Evolutionary conservation across 1,140 invertebrate species (phyloP), one percentile per base, ranked within the genome.

Genomic region (Conus ventricosus): DNA sequence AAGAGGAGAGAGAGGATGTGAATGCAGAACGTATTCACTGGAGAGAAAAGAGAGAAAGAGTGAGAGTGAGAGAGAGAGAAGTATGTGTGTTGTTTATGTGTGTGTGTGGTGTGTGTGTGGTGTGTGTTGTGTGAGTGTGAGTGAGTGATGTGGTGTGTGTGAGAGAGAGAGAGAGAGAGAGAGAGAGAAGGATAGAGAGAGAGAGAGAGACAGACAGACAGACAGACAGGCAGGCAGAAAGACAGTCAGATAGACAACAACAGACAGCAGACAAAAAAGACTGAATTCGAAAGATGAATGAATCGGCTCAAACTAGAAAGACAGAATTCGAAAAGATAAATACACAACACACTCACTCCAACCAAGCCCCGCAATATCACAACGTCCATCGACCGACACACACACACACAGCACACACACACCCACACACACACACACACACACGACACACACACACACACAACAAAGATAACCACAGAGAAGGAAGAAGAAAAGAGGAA

Each of bases 151-250:
- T 39, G n/a, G 39, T 39, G 39, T 39, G 39, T 39, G 10, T 17
- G 55, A 55, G 53, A 27, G 71, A 20, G 23, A 85, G 82, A 57
- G 54, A 81, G 25, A 82, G 82, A 75, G 75, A 57, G 87, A 78
- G 89, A 82, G 67, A 67, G 82, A 60, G 71, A 88, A 25, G n/a
- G 55, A 82, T 54, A 75, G 84, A 27, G 23, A 81, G 78, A 85
- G 63, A 60, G 53, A 75, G 60, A 54, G 7, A 53, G 67, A 78
- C 17, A 55, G 53, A 71, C 1, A n/a, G n/a, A 60, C 11, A 51
- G 17, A 53, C 5, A 60, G 39, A n/a, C 5, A 54, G 13, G 23
- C 10, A 57, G 63, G 53, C 13, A 51, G 15, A n/a, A n/a, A 67
- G 10, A 83, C 7, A 87, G 20, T 53, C 4, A 84, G 11, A 54